Conservation (phyloP, 2,797 vertebrate genomes). For the Crenuchus spilurus region DNA sequence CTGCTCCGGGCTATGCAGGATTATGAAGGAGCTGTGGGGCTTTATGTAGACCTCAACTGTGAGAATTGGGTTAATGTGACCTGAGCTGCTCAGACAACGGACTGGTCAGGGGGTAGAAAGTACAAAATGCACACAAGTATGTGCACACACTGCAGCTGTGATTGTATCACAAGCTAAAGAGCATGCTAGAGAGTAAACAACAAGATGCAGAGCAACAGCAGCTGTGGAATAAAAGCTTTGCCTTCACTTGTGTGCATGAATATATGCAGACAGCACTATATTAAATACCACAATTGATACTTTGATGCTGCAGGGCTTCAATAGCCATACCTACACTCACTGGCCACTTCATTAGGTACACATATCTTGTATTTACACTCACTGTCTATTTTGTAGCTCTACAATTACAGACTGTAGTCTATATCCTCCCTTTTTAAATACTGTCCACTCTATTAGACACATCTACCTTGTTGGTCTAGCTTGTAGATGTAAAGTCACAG, state of each 20-base stretch:
- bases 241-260: neutral
- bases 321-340: neutral
- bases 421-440: too few species aligned
- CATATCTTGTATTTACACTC: too few species aligned
- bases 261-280: neutral
- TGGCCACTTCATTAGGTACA: too few species aligned
- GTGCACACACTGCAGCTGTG: neutral
- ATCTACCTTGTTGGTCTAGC: too few species aligned
- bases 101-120: constrained; percentile 41
- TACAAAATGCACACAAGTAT: constrained; percentile 27
- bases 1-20: constrained; percentile 62
- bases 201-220: neutral
- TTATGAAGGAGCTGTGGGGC: constrained; percentile 53
- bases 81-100: constrained; percentile 66
- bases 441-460: too few species aligned
- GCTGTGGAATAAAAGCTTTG: neutral
- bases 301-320: neutral
- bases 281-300: neutral
- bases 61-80: constrained; percentile 77
- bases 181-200: constrained; percentile 3
- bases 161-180: constrained; percentile 13
- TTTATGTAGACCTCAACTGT: constrained; percentile 61
- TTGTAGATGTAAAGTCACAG: too few species aligned
- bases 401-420: too few species aligned
- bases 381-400: too few species aligned